phyloP scores from a whole-genome alignment of 2,888 invertebrate genomes.

The Dilophus febrilis region DNA sequence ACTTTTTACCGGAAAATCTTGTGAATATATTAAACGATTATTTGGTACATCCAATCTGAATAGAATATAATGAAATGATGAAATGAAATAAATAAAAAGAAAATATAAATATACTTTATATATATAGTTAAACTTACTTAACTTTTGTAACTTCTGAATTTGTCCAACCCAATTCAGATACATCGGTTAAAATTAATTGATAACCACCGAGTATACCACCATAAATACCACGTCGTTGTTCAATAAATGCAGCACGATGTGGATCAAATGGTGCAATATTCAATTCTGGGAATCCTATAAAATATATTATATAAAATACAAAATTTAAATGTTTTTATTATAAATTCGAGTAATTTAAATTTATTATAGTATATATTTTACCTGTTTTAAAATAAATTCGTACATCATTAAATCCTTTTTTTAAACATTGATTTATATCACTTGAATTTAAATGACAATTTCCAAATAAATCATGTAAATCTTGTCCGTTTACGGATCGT shows the following conservation, averaged over 20 bases:
- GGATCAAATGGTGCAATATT: conserved; percentile 64
- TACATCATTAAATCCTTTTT: conserved; percentile 51
- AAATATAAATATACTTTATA: background rate
- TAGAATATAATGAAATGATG: no score
- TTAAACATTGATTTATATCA: conserved; percentile 55
- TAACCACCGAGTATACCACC: conserved; percentile 46
- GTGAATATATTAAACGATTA: conserved; percentile 52
- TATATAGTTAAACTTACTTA: no score
- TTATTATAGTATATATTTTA: conserved; percentile 25
- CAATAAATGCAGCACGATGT: conserved; percentile 45
- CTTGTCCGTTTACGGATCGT: background rate
- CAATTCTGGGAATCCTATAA: conserved; percentile 51
- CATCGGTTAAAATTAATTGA: conserved; percentile 50
- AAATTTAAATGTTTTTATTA: no score
- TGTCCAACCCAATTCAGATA: conserved; percentile 62
- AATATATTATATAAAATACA: no score
- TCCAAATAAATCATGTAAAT: conserved; percentile 33
- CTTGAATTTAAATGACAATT: conserved; percentile 42
- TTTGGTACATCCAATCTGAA: conserved; percentile 50
- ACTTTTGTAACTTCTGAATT: conserved; percentile 59
- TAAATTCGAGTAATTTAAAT: no score
- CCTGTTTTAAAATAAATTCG: conserved; percentile 54
- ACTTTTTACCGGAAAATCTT: conserved; percentile 67
- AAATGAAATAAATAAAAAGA: no score
- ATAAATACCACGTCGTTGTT: conserved; percentile 41